Evolutionary conservation across 2,888 invertebrate species (phyloP), one percentile per base, ranked within the genome.

Genomic region (Acleris emargana): DNA sequence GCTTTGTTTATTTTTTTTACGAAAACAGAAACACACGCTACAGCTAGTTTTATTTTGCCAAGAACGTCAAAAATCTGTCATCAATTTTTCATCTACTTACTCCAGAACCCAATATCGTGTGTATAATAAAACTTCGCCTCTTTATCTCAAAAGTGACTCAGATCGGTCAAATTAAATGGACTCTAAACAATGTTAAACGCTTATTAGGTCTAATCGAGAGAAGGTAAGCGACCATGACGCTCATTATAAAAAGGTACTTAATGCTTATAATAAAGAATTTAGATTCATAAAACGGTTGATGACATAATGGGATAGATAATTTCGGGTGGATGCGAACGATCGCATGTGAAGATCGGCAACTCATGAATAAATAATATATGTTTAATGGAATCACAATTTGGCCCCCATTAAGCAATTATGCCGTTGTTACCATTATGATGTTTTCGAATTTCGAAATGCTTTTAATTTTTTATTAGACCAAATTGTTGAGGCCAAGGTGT

Each of bases 381-480:
- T 32, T 32, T 32, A 66, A 66, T 81, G 78, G 79, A 88, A 84
- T 89, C 88, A 87, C 83, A 89, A 89, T 89, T 88, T 85, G 82
- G 77, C 81, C 78, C 81, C 86, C 90, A 91, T 92, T 91, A 92
- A 87, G 88, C 87, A 91, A 92, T 92, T 91, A 91, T 88, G 80
- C 80, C 74, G 87, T 87, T 89, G 87, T 89, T 89, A 87, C 80
- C 85, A 88, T 86, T 86, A 89, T 83, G 78, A 88, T 87, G 85
- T 89, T 91, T 88, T 89, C 75, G 80, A 88, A 90, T 90, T 88
- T 89, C 74, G 80, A 89, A 91, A 89, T 86, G 89, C 88, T 89
- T 91, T 92, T 89, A 91, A 91, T 89, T 91, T 91, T 92, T 91
- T 91, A 91, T 89, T 87, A 86, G 85, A 81, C 75, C 83, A 84